Conservation (phyloP, 2,888 invertebrate genomes). For the Drosophila sordidula region DNA sequence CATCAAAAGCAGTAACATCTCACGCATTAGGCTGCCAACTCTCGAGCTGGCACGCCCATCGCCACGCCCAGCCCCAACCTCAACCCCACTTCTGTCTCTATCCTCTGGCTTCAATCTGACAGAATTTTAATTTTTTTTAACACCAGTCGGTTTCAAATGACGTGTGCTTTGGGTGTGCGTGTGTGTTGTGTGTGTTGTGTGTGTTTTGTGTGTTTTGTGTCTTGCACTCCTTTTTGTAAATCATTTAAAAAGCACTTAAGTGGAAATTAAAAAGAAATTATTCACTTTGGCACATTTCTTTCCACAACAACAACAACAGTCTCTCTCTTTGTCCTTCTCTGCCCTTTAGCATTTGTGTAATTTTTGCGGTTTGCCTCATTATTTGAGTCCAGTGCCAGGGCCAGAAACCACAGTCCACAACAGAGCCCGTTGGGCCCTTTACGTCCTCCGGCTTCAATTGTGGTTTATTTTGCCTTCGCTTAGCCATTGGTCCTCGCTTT, state of each 20-base stretch:
- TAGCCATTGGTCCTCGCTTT: slow-evolving; percentile 32
- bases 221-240: slow-evolving; percentile 48
- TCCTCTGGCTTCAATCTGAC: slow-evolving; percentile 9
- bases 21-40: slow-evolving; percentile 24
- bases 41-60: background rate
- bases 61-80: background rate
- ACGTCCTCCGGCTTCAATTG: slow-evolving; percentile 28
- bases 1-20: slow-evolving; percentile 17
- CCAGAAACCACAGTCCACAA: slow-evolving; percentile 15
- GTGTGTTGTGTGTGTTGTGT: slow-evolving; percentile 6
- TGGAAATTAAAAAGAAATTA: slow-evolving; percentile 84
- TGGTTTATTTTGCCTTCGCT: slow-evolving; percentile 36
- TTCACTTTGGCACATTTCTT: slow-evolving; percentile 81
- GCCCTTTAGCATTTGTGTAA: slow-evolving; percentile 66
- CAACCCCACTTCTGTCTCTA: background rate
- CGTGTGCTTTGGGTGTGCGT: slow-evolving; percentile 4
- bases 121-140: slow-evolving; percentile 19
- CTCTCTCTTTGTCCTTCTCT: background rate
- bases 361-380: slow-evolving; percentile 76
- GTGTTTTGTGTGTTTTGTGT: slow-evolving; percentile 7
- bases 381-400: slow-evolving; percentile 45
- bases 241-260: slow-evolving; percentile 83
- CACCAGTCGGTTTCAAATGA: slow-evolving; percentile 39
- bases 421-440: slow-evolving; percentile 5
- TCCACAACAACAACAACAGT: slow-evolving; percentile 11